Percentiles rank a stretch among this genome's conserved stretches.
These are phyloP conservation scores for Urocolius indicus DNA, from an alignment of 2,113 vertebrate species.

Conservation along the genomic window DNA sequence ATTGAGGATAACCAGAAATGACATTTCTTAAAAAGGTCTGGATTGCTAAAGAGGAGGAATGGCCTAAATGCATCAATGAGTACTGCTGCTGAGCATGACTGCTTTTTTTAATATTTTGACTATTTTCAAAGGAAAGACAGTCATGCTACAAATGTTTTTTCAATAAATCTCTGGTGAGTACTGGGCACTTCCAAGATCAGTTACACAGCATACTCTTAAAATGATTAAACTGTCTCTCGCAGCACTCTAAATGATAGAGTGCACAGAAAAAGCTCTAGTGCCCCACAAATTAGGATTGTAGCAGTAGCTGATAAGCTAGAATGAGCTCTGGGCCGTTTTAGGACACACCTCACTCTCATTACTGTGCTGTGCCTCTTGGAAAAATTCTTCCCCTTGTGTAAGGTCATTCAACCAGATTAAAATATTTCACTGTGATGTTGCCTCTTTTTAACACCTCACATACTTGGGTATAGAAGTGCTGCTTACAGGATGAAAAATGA, in stretches of 20 bases:
- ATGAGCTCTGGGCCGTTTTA: constrained; percentile 60
- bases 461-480: not conserved
- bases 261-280: constrained; percentile 53
- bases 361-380: constrained; percentile 37
- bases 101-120: constrained; percentile 70
- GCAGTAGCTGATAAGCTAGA: constrained; percentile 52
- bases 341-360: constrained; percentile 62
- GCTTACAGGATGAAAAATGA: constrained; percentile 2
- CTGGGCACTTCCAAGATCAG: constrained; percentile 57
- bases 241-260: constrained; percentile 71
- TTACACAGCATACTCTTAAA: constrained; percentile 63
- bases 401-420: constrained; percentile 68
- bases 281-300: constrained; percentile 66
- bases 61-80: constrained; percentile 65
- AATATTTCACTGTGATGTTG: constrained; percentile 36
- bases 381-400: constrained; percentile 52
- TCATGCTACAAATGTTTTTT: constrained; percentile 66
- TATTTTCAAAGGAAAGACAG: constrained; percentile 58
- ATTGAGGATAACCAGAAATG: constrained; percentile 75
- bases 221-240: constrained; percentile 66
- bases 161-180: constrained; percentile 61
- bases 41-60: constrained; percentile 65
- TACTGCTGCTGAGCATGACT: constrained; percentile 66
- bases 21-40: constrained; percentile 78
- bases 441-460: constrained; percentile 24